phyloP scores from a whole-genome alignment of 64 coral and sea anemone species.

The Platygyra sinensis region DNA sequence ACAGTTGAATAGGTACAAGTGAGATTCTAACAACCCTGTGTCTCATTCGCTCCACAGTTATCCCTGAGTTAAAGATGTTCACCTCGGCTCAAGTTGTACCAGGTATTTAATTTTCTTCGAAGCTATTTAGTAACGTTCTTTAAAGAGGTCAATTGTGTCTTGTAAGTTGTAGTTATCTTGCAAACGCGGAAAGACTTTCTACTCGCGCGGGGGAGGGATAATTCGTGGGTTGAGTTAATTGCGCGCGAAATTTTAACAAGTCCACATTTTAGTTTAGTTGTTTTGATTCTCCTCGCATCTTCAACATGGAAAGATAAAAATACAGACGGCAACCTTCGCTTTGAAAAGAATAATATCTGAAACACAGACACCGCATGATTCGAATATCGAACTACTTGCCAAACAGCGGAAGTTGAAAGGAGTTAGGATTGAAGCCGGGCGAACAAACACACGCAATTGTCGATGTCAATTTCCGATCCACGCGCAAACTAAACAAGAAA shows the following conservation, averaged over 20 bases:
- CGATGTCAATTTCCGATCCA: neutral
- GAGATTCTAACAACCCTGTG: neutral
- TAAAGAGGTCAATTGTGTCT: neutral
- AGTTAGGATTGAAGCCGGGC: neutral
- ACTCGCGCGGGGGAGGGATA: neutral
- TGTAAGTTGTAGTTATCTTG: neutral
- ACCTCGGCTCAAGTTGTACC: slow-evolving; percentile 64
- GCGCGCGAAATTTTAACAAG: slow-evolving; percentile 3
- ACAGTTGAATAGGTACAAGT: slow-evolving; percentile 1
- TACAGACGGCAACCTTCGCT: neutral
- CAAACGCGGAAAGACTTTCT: neutral
- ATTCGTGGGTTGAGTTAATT: neutral
- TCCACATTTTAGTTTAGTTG: neutral
- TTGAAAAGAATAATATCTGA: neutral
- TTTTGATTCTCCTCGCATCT: neutral
- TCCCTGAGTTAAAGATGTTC: slow-evolving; percentile 60
- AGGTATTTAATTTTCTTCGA: neutral
- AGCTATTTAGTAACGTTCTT: neutral
- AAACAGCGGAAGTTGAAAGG: slow-evolving; percentile 36
- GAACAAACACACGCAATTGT: neutral
- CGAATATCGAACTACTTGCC: neutral
- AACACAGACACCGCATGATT: neutral
- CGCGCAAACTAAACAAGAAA: neutral
- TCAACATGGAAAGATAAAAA: neutral
- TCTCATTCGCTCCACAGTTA: slow-evolving; percentile 35